These are phyloP conservation scores for Tanytarsus gracilentus DNA, from an alignment of 2,888 invertebrate genomes.

Conservation along the genomic window DNA sequence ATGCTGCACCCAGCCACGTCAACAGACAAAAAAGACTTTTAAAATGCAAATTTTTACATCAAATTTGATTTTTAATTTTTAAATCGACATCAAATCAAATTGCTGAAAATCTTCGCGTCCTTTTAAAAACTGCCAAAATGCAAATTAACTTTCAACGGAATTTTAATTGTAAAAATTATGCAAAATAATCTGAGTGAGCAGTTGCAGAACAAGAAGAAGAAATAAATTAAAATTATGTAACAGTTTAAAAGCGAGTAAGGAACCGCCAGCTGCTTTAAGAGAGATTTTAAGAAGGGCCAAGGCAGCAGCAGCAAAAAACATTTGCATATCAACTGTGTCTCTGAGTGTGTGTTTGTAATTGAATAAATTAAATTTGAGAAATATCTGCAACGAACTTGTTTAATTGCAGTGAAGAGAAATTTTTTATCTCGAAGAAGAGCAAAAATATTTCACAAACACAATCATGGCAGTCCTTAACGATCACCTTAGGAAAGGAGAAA, in stretches of 20 bases:
- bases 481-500: constrained; percentile 6
- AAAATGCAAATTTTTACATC: constrained; percentile 2
- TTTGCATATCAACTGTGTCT: constrained; percentile 1
- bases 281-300: constrained; percentile 5
- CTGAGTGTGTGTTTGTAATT: no score
- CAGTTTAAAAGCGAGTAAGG: background rate
- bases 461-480: background rate
- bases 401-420: no score
- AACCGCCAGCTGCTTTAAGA: constrained; percentile 1
- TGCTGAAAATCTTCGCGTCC: background rate
- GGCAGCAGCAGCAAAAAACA: constrained; percentile 17
- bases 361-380: background rate
- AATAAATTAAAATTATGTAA: background rate
- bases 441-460: background rate
- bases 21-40: no score
- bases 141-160: background rate
- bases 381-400: no score
- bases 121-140: background rate
- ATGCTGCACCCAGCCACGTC: no score
- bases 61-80: constrained; percentile 17
- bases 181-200: background rate
- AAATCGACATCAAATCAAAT: background rate
- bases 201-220: background rate
- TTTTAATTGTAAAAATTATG: constrained; percentile 2
- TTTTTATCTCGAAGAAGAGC: no score